Evolutionary conservation across 2,113 vertebrate genomes (phyloP), one percentile per base, ranked within the genome.

Genomic region (Tenebrosternarchus preto): DNA sequence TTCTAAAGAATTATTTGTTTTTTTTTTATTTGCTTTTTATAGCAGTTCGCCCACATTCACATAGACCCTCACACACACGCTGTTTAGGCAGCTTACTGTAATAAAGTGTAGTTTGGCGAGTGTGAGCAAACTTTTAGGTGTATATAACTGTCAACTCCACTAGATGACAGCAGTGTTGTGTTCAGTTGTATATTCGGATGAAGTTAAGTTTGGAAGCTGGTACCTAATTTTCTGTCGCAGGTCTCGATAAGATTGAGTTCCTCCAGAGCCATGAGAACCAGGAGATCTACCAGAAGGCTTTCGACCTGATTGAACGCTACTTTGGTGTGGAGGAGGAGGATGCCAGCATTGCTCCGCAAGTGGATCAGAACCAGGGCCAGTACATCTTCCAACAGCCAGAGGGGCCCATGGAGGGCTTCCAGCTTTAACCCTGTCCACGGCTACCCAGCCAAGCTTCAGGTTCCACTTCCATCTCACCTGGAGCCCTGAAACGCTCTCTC

Each of bases 241-340:
- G 95, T 87, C 91, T 96, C 82, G 94, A 96, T 89, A 96, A 96
- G 93, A 96, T 96, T 70, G 95, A 96, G 87, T 95, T 96, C 91
- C 92, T 95, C 68, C 95, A 96, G 88, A 96, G 95, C 85, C 95
- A 96, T 67, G 95, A 96, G 91, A 96, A 96, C 86, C 95, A 96
- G 84, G 95, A 96, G 86, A 95, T 96, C 87, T 96, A 96, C 86
- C 95, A 96, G 82, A 96, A 96, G 88, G 95, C 95, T 76, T 96
- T 95, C 86, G 95, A 95, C 89, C 89, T 96, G 80, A 96, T 96
- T 80, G 95, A 96, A 86, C 95, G 93, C 89, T 96, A 95, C 86
- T 96, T 96, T 56, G 95, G 95, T 24, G 94, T 95, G 0, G 95
- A 97, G 89, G 96, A 96, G 39, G 95, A 96, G 36, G 95, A 97